phyloP scores from a whole-genome alignment of 2,888 invertebrate species.

The Apodemia hepburni region DNA sequence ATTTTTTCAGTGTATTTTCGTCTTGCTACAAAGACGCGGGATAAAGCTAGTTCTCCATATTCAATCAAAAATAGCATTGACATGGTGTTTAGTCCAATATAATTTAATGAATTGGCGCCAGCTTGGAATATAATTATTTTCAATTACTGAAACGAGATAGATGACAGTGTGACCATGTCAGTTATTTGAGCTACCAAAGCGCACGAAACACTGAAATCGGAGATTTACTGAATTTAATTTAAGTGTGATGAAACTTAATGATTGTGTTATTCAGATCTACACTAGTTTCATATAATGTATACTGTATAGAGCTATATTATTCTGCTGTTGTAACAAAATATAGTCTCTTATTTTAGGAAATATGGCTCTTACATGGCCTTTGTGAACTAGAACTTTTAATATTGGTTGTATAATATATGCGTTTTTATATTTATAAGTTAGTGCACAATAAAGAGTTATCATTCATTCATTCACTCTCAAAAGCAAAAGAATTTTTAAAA shows the following conservation, averaged over 20 bases:
- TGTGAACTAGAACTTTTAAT: too few species aligned
- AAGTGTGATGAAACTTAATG: neutral
- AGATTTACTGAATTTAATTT: neutral
- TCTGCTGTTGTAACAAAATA: too few species aligned
- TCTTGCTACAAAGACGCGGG: neutral
- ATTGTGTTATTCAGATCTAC: neutral
- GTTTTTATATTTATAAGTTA: too few species aligned
- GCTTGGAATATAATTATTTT: conserved; percentile 39
- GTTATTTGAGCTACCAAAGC: neutral
- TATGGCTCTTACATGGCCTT: too few species aligned
- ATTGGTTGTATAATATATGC: too few species aligned
- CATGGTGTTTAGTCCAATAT: conserved; percentile 32
- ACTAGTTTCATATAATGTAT: too few species aligned
- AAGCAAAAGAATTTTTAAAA: too few species aligned
- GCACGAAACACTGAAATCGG: neutral
- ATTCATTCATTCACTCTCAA: too few species aligned
- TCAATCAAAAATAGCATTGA: conserved; percentile 39
- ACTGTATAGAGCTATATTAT: too few species aligned
- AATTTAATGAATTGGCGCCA: conserved; percentile 43
- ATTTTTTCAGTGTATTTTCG: too few species aligned
- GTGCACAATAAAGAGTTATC: too few species aligned
- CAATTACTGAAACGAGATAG: conserved; percentile 39
- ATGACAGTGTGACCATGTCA: conserved; percentile 21
- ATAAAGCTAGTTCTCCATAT: conserved; percentile 22
- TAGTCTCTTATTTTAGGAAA: too few species aligned